Conservation (phyloP, 2,113 vertebrate genomes). For the Stictonetta naevosa region DNA sequence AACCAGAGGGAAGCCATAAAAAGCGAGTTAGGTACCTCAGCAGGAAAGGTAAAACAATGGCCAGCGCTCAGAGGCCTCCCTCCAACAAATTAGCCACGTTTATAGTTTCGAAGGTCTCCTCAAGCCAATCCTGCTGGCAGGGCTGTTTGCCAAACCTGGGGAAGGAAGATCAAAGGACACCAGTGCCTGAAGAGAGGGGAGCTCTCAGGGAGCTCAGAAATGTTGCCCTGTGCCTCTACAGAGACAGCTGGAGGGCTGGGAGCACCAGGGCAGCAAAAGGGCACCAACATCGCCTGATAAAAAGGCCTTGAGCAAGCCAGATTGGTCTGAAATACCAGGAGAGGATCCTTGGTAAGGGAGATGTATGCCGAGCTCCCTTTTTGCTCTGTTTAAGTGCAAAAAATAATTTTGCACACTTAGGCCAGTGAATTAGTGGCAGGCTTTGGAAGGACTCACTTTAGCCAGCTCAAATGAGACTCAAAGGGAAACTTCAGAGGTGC, state of each 20-base stretch:
- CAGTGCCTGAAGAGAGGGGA: not conserved
- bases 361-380: not conserved
- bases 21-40: not conserved
- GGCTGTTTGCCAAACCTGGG: not conserved
- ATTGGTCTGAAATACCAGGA: not conserved
- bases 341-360: not conserved
- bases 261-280: not conserved
- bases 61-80: not conserved
- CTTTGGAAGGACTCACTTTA: not conserved
- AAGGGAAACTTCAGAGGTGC: not conserved
- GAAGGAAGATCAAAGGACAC: conserved; percentile 25
- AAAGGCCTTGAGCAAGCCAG: not conserved
- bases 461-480: not conserved
- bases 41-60: not conserved
- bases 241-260: not conserved
- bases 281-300: not conserved
- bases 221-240: not conserved
- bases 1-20: not conserved
- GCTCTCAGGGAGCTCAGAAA: not conserved
- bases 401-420: not conserved
- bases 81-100: not conserved
- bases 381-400: not conserved
- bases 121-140: not conserved
- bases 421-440: not conserved
- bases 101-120: not conserved